A percentile compares a stretch with the other conserved stretches of the same genome.
Conservation (phyloP, 2,113 vertebrate genomes). For the Pantherophis guttatus region DNA sequence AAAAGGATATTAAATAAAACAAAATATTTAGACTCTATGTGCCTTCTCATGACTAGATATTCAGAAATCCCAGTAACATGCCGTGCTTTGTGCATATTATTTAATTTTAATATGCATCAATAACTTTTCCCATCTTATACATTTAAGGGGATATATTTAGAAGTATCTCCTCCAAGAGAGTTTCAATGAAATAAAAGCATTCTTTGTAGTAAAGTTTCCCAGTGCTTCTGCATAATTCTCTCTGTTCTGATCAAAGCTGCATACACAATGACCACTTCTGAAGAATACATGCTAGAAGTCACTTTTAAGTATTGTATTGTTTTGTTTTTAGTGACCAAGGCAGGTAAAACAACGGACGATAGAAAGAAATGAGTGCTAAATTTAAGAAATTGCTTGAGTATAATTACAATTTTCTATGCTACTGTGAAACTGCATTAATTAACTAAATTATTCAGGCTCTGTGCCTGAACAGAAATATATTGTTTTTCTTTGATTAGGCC, state of each 20-base stretch:
- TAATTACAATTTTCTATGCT: neutral
- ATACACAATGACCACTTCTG: neutral
- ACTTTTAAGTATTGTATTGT: neutral
- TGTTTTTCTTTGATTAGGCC: neutral
- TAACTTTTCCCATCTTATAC: neutral
- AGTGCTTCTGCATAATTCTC: neutral
- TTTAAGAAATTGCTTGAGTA: neutral
- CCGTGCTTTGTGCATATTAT: neutral
- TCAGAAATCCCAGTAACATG: conserved; percentile 13
- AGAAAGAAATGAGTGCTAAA: neutral
- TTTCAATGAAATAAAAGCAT: conserved; percentile 20
- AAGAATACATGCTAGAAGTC: conserved; percentile 4
- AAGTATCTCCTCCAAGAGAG: neutral
- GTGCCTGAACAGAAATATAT: neutral
- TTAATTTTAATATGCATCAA: too few species aligned
- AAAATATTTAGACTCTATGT: neutral
- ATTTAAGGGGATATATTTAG: conserved; percentile 10
- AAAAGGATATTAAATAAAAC: conserved; percentile 9
- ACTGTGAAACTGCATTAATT: neutral
- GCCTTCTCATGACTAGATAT: neutral
- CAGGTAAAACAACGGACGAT: neutral
- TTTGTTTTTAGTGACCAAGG: neutral
- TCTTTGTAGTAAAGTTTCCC: neutral
- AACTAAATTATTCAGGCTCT: neutral
- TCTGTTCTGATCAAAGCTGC: conserved; percentile 13